Evolutionary conservation across 2,797 vertebrate genomes (phyloP), one percentile per base, ranked within the genome.

Genomic region (Pseudochirops cupreus): DNA sequence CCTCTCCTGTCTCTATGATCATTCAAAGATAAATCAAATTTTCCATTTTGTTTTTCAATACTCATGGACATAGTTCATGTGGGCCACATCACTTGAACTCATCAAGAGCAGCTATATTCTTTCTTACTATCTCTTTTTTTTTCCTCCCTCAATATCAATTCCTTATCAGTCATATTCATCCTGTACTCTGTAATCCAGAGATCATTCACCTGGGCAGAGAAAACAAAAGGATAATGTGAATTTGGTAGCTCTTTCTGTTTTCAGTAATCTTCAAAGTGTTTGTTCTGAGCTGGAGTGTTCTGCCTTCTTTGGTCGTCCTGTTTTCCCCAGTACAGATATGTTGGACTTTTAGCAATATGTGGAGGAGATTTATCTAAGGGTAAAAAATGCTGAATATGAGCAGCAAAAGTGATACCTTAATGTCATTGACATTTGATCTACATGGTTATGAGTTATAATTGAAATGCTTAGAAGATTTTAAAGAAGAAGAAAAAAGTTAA

Each of bases 361-460:
- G n/a, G 46, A 90, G 82, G 12, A 55, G 1, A 18, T 62, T 95
- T 39, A 21, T 90, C 4, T 3, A 93, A 93, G 57, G 6, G 33
- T 18, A 33, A 82, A 46, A 82, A 82, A 82, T 46, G 18, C n/a
- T 24, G 67, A 46, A 21, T 18, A 39, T 46, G 21, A 82, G 21
- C 18, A 82, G 6, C 7, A 67, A 96, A 39, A 74, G 92, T 96
- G 58, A 91, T 5, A 58, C 57, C 97, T n/a, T 94, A 54, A 56
- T 50, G 0, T 96, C 97, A 54, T 82, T 94, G 91, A 94, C 92
- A 97, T 74, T 1, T 93, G 92, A 97, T 96, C 95, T 96, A 93
- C 91, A 5, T 46, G 55, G 39, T 93, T 96, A 94, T 94, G 91
- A n/a, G 33, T 93, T 97, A 12, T 91, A 59, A 92, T 56, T 91